These are phyloP conservation scores for Kradibia gibbosae DNA, from an alignment of 1,140 invertebrate species.

Conservation along the genomic window DNA sequence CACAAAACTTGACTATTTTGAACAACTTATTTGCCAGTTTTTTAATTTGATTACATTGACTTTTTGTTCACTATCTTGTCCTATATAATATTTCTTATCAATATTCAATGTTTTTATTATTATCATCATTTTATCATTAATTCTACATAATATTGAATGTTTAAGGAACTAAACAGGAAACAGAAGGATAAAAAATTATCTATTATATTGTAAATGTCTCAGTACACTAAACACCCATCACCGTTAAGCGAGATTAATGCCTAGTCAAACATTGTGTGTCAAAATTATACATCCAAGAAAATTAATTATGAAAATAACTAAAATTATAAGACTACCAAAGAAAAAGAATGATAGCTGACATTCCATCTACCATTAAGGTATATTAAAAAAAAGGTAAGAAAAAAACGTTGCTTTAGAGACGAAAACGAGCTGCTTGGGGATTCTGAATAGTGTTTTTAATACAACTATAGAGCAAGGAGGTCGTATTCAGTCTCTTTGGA, in stretches of 20 bases:
- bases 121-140: no score
- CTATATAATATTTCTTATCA: background rate
- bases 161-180: no score
- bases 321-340: constrained; percentile 12
- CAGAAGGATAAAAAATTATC: no score
- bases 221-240: constrained; percentile 48
- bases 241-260: constrained; percentile 57
- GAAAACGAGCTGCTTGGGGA: constrained; percentile 22
- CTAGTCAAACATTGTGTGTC: constrained; percentile 29
- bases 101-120: no score
- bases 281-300: background rate
- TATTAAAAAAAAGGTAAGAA: constrained; percentile 28
- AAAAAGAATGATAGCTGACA: constrained; percentile 49
- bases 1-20: constrained; percentile 54
- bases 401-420: background rate
- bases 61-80: background rate
- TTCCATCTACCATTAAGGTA: constrained; percentile 59
- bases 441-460: background rate
- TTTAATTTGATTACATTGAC: background rate
- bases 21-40: background rate
- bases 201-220: no score
- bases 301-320: background rate
- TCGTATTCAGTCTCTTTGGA: constrained; percentile 56
- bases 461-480: constrained; percentile 9
- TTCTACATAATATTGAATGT: no score